A percentile compares a stretch with the other conserved stretches of the same genome.
Conservation (phyloP, 2,113 vertebrate species). For the Pseudois nayaur region DNA sequence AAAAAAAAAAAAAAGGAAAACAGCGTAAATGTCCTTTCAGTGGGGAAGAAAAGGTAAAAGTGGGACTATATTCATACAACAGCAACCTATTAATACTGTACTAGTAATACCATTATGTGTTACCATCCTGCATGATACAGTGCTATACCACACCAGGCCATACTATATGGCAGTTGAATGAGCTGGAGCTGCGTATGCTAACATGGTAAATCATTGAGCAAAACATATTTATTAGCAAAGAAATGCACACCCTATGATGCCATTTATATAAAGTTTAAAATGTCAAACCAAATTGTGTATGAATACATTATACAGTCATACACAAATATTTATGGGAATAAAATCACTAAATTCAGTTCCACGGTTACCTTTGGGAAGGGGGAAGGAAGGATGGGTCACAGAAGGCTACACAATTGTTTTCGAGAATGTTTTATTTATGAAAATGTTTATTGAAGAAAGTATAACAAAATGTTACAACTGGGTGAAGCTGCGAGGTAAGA, state of each 20-base stretch:
- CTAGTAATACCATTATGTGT: neutral
- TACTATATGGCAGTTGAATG: neutral
- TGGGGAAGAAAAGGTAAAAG: neutral
- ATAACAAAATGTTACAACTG: neutral
- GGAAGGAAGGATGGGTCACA: neutral
- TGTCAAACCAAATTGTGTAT: neutral
- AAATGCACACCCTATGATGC: neutral
- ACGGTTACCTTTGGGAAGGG: neutral
- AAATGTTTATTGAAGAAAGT: neutral
- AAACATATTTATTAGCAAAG: constrained; percentile 27
- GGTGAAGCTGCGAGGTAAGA: neutral
- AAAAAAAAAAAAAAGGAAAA: neutral
- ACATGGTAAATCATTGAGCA: neutral
- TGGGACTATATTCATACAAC: neutral
- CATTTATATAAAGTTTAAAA: neutral
- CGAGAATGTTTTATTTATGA: constrained; percentile 35
- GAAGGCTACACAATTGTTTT: neutral
- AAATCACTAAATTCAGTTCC: neutral
- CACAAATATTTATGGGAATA: neutral
- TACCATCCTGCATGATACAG: neutral
- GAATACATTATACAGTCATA: neutral
- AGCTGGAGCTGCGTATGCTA: neutral
- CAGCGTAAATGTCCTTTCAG: neutral
- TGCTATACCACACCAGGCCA: neutral
- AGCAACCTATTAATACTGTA: neutral